These are phyloP conservation scores for Protula sp. DNA, from an alignment of 2,888 invertebrate genomes.

Conservation along the genomic window DNA sequence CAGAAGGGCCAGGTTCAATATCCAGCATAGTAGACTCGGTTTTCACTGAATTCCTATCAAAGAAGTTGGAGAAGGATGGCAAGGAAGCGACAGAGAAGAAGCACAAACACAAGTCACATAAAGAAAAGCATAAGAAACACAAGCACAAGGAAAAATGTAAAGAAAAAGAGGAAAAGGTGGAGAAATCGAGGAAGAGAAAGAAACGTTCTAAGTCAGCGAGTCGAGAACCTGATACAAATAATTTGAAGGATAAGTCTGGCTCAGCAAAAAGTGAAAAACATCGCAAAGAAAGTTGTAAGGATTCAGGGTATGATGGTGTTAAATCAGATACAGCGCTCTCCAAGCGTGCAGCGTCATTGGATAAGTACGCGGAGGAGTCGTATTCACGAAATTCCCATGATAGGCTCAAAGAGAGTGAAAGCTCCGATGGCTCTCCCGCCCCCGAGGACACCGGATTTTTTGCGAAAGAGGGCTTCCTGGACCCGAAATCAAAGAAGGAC, in stretches of 20 bases:
- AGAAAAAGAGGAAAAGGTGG: neutral
- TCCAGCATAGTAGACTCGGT: slow-evolving; percentile 9
- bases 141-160: neutral
- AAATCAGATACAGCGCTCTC: too few species aligned
- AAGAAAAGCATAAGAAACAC: slow-evolving; percentile 10
- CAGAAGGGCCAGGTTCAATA: too few species aligned
- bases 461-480: neutral
- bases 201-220: too few species aligned
- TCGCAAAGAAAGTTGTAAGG: too few species aligned
- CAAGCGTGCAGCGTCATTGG: too few species aligned
- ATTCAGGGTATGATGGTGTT: too few species aligned
- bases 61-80: slow-evolving; percentile 13
- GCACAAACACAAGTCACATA: neutral
- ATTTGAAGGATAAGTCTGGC: too few species aligned
- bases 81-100: neutral
- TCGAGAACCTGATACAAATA: too few species aligned
- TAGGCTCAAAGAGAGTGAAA: neutral
- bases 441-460: neutral
- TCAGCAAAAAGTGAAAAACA: too few species aligned
- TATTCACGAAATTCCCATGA: too few species aligned
- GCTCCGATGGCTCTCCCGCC: neutral
- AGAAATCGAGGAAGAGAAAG: too few species aligned
- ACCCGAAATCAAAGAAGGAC: neutral
- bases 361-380: too few species aligned
- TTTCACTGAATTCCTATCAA: slow-evolving; percentile 11